phyloP scores from a whole-genome alignment of 2,888 invertebrate genomes.

The Mythimna albipuncta region DNA sequence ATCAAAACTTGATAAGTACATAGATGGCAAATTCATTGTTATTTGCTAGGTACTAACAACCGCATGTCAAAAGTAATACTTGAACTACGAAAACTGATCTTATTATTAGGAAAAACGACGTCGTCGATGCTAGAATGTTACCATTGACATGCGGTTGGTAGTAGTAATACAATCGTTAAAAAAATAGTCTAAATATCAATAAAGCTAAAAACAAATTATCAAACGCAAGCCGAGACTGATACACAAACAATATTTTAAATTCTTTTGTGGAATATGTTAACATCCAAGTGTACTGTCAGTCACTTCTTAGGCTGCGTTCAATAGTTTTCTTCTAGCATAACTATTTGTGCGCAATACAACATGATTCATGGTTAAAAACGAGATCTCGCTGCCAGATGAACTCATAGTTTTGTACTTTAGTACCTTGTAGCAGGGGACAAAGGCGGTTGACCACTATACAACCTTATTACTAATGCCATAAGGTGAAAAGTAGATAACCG shows the following conservation, averaged over 20 bases:
- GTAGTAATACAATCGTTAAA: conserved; percentile 8
- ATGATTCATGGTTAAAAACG: conserved; percentile 4
- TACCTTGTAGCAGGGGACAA: neutral
- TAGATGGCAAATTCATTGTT: neutral
- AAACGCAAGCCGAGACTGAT: neutral
- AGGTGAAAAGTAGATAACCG: conserved; percentile 15
- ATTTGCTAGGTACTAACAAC: neutral
- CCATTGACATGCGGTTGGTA: neutral
- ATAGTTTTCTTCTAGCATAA: conserved; percentile 8
- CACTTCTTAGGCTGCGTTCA: neutral
- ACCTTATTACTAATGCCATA: neutral
- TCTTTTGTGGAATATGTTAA: neutral
- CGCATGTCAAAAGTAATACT: conserved; percentile 3
- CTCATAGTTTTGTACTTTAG: conserved; percentile 26
- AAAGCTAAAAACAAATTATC: neutral
- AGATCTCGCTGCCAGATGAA: conserved; percentile 24
- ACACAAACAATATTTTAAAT: neutral
- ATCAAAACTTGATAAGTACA: conserved; percentile 7
- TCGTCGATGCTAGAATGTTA: neutral
- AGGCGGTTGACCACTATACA: conserved; percentile 9
- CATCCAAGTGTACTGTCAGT: neutral
- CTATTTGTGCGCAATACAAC: conserved; percentile 5
- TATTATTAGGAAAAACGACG: neutral
- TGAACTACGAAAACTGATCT: neutral
- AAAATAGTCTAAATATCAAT: conserved; percentile 3